Base-by-base conservation (phyloP, 1,140 invertebrate species). In the Lepidurus arcticus region DNA sequence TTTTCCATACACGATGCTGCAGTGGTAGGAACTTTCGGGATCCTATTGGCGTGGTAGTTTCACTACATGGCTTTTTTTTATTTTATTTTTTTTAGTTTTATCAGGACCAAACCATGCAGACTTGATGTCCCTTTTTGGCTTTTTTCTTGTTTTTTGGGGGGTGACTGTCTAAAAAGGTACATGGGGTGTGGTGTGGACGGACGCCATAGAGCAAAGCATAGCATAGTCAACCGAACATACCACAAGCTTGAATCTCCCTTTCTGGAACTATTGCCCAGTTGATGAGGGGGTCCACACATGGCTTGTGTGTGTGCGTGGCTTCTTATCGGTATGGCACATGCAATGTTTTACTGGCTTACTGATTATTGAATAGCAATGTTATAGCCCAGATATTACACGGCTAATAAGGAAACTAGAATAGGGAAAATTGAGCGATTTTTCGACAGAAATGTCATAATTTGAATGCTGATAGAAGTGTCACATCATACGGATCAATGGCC, bases 51-150 rank as follows among this genome's bases (percentile, higher is more conserved):
- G 21, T 65, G 53, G 21, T 21, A 21, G 16, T 65, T 65, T 65
- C 53, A 65, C 53, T 65, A 21, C 53, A 65, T 7, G 21, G 53
- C 13, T 21, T 21, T 21, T 11, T 6, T 65, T 65, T 47, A n/a
- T 65, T n/a, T 65, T 65, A n/a, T 7, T n/a, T 65, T n/a, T 6
- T 65, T n/a, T 65, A 65, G 47, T 65, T 65, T 65, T 65, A 65
- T 65, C 53, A 65, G 53, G 53, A 65, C 53, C 53, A 65, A 65
- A 21, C 53, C 53, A 65, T 65, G 53, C 53, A 65, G 53, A 65
- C 53, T 65, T 65, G 53, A 65, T 21, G 53, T 65, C 53, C 53
- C 21, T 65, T 21, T 65, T 65, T 7, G 16, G 1, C 16, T 21
- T 21, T 21, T 65, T 21, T 1, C 53, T 13, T n/a, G 16, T 65